phyloP scores from a whole-genome alignment of 2,888 invertebrate genomes.

The Carpatolechia fugitivella region DNA sequence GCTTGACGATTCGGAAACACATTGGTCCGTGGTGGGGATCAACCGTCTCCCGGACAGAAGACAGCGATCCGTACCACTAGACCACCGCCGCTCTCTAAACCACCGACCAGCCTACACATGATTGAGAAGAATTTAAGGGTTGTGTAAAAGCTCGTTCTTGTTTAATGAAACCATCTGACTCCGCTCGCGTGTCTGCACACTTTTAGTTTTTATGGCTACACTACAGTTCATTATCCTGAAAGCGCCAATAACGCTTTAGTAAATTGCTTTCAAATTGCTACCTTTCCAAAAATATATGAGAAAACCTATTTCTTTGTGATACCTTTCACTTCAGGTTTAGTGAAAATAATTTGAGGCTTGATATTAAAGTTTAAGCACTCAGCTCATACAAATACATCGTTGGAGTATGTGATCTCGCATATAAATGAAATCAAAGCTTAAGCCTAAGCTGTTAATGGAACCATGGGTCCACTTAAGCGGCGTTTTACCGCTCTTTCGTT shows the following conservation, averaged over 20 bases:
- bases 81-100: too few species aligned
- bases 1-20: too few species aligned
- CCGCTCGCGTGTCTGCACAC: not conserved
- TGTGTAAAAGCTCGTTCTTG: too few species aligned
- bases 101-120: too few species aligned
- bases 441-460: conserved; percentile 49
- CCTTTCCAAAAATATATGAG: not conserved
- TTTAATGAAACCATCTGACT: too few species aligned
- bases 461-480: conserved; percentile 37
- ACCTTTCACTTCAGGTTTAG: too few species aligned
- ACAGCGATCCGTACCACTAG: too few species aligned
- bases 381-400: conserved; percentile 40
- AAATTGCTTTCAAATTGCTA: not conserved
- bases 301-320: too few species aligned
- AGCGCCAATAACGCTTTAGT: not conserved
- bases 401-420: conserved; percentile 45
- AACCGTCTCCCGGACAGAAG: too few species aligned
- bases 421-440: conserved; percentile 43
- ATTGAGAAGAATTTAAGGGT: too few species aligned
- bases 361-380: conserved; percentile 23
- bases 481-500: conserved; percentile 27
- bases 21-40: too few species aligned
- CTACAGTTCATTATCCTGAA: not conserved
- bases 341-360: too few species aligned
- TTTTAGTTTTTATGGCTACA: not conserved